Base-by-base conservation (phyloP, 1,140 invertebrate species). In the Zaprionus tsacasi region DNA sequence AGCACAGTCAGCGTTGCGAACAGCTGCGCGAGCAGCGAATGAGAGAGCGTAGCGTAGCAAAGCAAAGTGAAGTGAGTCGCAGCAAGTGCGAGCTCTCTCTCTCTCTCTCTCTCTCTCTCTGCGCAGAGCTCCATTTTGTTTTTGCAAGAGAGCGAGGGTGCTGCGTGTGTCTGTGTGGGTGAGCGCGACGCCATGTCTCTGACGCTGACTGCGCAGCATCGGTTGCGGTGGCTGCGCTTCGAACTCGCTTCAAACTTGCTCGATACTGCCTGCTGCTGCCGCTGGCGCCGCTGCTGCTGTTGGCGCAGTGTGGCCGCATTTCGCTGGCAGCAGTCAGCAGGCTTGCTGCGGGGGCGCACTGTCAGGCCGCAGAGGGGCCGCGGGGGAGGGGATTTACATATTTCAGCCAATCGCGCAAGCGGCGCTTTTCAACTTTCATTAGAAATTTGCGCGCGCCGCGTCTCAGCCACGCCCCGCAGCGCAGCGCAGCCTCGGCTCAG, bases 341-440 rank as follows among this genome's bases (percentile, higher is more conserved):
- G 21, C 21, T 21, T 1, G 21, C 21, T 21, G 21, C 21, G 21
- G 21, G 21, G 21, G 21, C 21, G 21, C 21, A 21, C 21, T 21
- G 21, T 21, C 21, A 21, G 21, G 21, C 21, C 21, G 21, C 21
- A 21, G 21, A 21, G 21, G 21, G 21, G 21, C 21, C 21, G 21
- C 21, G 21, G 30, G 10, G 12, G 61, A 45, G 60, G 61, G 70
- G 35, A 30, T 58, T 38, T 70, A 76, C 69, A 67, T 57, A 50
- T 60, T 58, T 68, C 77, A 88, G 77, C 82, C 83, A 87, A 87
- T 87, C 79, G 64, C 70, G 68, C 52, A 52, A 80, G 72, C 73
- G 77, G 80, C 77, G 70, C 76, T 82, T 88, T 82, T 88, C 79
- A 88, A 87, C 82, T 87, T 87, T 87, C 83, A 88, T 87, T 87